Evolutionary conservation across 2,888 invertebrate species (phyloP), one percentile per base, ranked within the genome.

Genomic region (Cotesia congregata): DNA sequence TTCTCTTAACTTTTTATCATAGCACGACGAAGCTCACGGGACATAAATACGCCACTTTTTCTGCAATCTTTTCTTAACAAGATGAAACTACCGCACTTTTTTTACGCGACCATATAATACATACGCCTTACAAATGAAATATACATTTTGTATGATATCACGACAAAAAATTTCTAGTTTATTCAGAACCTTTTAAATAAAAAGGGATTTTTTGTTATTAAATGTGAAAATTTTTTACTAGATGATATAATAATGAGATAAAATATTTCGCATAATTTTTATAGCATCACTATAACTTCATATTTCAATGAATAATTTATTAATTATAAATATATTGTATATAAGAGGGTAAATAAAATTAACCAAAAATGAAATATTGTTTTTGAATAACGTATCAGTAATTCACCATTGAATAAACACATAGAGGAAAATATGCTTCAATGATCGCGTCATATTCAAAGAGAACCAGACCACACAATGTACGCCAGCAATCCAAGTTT

Each of bases 31-130:
- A 76, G 73, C 72, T 62, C 74, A 70, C 68, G 64, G 77, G 60
- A 41, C 79, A 81, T 83, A 83, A 85, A 83, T 82, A 82, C 79
- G 83, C 80, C 81, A 82, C 83, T 85, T 82, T 84, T 50, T 80
- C 83, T 83, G 79, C 82, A 83, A 84, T 85, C 81, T 82, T 81
- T 50, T 77, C 71, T 78, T 85, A 85, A 85, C 84, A 83, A 85
- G 85, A 79, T 80, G 80, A 83, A 82, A 83, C 80, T 77, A 78
- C 78, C 79, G 78, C 30, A 50, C 65, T 64, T 17, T 74, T 68
- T 30, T 62, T 40, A 67, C 39, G 5, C 60, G 59, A 59, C 70
- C 72, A 75, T 76, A 74, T 80, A 79, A 80, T 80, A 80, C 30
- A 50, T 50, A 75, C 74, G 75, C 80, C 61, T 77, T 73, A 77